Evolutionary conservation across 2,888 invertebrate genomes (phyloP), one percentile per base, ranked within the genome.

Genomic region (Hyppa rectilinea): DNA sequence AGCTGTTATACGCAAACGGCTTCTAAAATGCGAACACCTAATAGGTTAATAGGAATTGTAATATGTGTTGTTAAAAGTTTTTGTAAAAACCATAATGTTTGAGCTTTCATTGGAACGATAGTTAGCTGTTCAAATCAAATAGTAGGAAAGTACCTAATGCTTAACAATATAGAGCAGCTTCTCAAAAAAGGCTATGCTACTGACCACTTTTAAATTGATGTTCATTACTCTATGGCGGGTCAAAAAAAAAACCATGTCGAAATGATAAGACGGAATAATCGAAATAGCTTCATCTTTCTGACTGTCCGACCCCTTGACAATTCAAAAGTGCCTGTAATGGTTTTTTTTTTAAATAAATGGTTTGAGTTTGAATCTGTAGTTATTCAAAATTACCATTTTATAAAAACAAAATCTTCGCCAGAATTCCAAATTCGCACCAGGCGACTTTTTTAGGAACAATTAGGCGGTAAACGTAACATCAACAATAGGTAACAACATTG

Each of bases 401-500:
- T 14, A 2, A 40, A 63, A 72, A 68, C 26, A 9, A 34, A 60
- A 47, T 52, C 29, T 36, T 14, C n/a, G 66, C 65, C 80, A 73
- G 12, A 64, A 52, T 26, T 45, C 55, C 52, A n/a, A 50, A 47
- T 55, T 64, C 6, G 26, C 20, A 59, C 64, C 71, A 78, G 17
- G 12, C 0, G 40, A 10, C 9, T 53, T 43, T 20, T 23, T 49
- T n/a, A n/a, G n/a, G 20, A 29, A 29, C n/a, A 72, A 23, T 10
- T 31, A 36, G 20, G 29, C 26, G 12, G 7, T 2, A n/a, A n/a
- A 29, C 29, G 17, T 7, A n/a, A 29, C 12, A 45, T 26, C 20
- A 31, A 31, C 34, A 36, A n/a, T n/a, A 36, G 17, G 23, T 38
- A 50, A 29, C 52, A n/a, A 50, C 26, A 82, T 79, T 79, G 49